Evolutionary conservation across 2,888 invertebrate genomes (phyloP), one percentile per base, ranked within the genome.

Genomic region (Teleogryllus oceanicus): DNA sequence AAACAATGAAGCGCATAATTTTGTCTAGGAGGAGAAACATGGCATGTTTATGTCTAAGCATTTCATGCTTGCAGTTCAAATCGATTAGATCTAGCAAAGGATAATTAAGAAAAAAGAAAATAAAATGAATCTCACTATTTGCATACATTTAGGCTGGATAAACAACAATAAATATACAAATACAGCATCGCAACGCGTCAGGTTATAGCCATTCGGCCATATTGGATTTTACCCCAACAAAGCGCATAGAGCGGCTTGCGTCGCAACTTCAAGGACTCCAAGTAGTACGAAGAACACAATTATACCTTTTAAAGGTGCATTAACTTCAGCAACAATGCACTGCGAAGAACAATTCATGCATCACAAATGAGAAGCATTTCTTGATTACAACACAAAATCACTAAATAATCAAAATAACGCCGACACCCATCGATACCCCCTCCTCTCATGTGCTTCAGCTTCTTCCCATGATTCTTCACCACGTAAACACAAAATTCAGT

Each of bases 151-250:
- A 37, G 37, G 37, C 37, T 37, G 37, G 37, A 37, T 8, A 8
- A 37, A 37, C 37, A 37, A 37, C 37, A 37, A 37, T 62, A 13
- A 62, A 62, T 62, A 62, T n/a, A 62, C 62, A n/a, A 62, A 62
- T 62, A 62, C 62, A 62, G n/a, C 16, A 18, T 18, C n/a, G n/a
- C n/a, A 62, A 62, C n/a, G 62, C 62, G 62, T 62, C 62, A 62
- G 62, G 62, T 62, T 62, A 18, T 18, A 18, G n/a, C 62, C n/a
- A 18, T 62, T 81, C 81, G 74, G 79, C 79, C 79, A 79, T 79
- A 51, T 79, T 79, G 79, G 49, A 79, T 76, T 76, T 76, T 76
- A 79, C 79, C 77, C 76, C 79, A 79, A 79, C 79, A 79, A 79
- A 79, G 79, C 79, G 62, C 76, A 74, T 21, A 24, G 62, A 76